Conservation (phyloP, 2,888 invertebrate species). For the Diogma glabrata region DNA sequence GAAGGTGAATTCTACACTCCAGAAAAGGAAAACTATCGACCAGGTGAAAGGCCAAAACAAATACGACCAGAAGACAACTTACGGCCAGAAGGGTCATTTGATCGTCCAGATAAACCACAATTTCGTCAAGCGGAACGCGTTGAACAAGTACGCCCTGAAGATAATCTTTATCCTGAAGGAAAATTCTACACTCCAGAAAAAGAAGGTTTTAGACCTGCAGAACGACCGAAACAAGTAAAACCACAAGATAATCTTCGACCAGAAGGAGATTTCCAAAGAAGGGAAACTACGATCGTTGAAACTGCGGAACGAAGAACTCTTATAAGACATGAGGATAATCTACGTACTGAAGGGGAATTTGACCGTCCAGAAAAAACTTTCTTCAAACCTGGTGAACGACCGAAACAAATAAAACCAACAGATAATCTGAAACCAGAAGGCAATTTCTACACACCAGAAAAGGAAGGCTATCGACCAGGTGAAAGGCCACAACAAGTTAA, state of each 20-base stretch:
- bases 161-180: slow-evolving; percentile 27
- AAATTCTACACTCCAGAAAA: background rate
- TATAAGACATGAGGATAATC: slow-evolving; percentile 34
- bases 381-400: slow-evolving; percentile 31
- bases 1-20: background rate
- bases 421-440: slow-evolving; percentile 47
- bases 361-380: slow-evolving; percentile 36
- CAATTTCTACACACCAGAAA: slow-evolving; percentile 39
- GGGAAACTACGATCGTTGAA: slow-evolving; percentile 41
- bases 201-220: background rate
- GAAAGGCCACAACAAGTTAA: slow-evolving; percentile 35
- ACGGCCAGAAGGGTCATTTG: background rate
- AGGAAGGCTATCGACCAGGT: slow-evolving; percentile 36
- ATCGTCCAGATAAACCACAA: background rate
- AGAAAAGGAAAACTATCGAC: background rate
- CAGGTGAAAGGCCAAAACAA: background rate
- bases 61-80: slow-evolving; percentile 3
- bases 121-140: background rate
- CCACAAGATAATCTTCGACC: slow-evolving; percentile 29
- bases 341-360: slow-evolving; percentile 44
- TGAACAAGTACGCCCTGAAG: slow-evolving; percentile 31
- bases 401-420: slow-evolving; percentile 34
- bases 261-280: slow-evolving; percentile 42
- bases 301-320: slow-evolving; percentile 31
- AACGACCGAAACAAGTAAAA: background rate